These are phyloP conservation scores for Chalcosyrphus nemorum DNA, from an alignment of 2,888 invertebrate species.

Conservation along the genomic window DNA sequence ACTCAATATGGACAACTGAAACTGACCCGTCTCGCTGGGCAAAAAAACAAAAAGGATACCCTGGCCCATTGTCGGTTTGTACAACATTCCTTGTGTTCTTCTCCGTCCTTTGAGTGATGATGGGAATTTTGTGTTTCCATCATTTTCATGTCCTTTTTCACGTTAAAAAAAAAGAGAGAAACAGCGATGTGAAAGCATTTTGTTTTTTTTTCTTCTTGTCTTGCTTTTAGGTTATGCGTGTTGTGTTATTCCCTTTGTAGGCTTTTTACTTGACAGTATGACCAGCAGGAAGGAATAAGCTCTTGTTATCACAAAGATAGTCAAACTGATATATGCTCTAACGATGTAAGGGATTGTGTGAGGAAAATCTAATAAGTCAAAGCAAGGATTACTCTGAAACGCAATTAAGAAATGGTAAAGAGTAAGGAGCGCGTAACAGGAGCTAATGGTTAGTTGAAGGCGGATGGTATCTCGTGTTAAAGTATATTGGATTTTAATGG, in stretches of 20 bases:
- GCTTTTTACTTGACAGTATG: neutral
- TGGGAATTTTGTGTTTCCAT: constrained; percentile 38
- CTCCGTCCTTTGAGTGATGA: constrained; percentile 31
- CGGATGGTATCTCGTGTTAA: too few relatives aligned
- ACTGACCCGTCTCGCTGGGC: constrained; percentile 5
- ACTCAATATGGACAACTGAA: constrained; percentile 32
- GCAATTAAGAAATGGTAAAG: too few relatives aligned
- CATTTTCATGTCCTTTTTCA: neutral
- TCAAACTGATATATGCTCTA: too few relatives aligned
- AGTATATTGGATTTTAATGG: too few relatives aligned
- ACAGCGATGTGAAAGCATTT: neutral
- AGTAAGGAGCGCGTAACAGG: too few relatives aligned
- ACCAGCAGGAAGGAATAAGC: neutral
- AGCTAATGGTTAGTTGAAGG: too few relatives aligned
- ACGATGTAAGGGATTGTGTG: too few relatives aligned
- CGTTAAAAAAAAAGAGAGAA: too few relatives aligned
- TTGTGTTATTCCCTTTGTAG: neutral
- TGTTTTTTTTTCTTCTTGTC: neutral
- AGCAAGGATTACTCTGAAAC: too few relatives aligned
- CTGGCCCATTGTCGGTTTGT: neutral
- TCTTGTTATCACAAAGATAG: too few relatives aligned
- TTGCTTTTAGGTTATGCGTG: neutral
- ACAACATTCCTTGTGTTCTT: constrained; percentile 10
- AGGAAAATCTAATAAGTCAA: too few relatives aligned
- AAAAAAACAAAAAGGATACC: neutral